phyloP scores from a whole-genome alignment of 2,113 vertebrate species.

The Dolichallabes microphthalmus region DNA sequence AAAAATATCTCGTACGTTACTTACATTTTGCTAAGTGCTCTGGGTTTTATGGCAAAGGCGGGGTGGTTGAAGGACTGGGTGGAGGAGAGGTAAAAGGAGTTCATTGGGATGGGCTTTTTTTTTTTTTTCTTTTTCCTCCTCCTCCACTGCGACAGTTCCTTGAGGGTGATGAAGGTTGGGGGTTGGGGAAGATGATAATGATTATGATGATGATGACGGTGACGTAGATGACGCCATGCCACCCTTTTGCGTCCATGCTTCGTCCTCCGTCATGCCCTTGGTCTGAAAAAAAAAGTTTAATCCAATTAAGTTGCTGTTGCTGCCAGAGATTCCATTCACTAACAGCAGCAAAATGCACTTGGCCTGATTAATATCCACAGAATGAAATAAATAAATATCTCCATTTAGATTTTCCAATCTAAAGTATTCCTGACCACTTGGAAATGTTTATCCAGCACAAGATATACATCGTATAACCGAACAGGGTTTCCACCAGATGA shows the following conservation, averaged over 20 bases:
- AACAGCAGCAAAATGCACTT: conserved; percentile 69
- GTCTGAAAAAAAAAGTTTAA: conserved; percentile 62
- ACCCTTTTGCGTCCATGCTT: conserved; percentile 23
- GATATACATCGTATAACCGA: neutral
- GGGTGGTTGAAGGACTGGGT: conserved; percentile 44
- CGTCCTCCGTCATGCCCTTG: conserved; percentile 71
- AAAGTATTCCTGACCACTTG: conserved; percentile 36
- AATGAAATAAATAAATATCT: conserved; percentile 50
- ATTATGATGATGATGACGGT: neutral
- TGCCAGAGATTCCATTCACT: conserved; percentile 62
- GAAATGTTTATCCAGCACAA: conserved; percentile 50
- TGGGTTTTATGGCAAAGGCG: conserved; percentile 55
- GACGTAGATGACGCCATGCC: conserved; percentile 38
- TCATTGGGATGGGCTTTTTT: conserved; percentile 38
- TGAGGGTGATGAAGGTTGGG: conserved; percentile 7
- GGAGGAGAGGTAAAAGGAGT: conserved; percentile 26
- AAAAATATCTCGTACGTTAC: conserved; percentile 71
- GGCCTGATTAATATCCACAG: conserved; percentile 73
- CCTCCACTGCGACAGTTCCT: conserved; percentile 35
- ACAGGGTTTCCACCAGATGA: neutral
- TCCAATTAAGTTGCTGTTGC: conserved; percentile 63
- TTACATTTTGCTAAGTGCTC: conserved; percentile 74
- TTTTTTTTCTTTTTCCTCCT: neutral
- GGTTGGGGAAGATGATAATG: conserved; percentile 24
- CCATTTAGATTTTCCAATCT: conserved; percentile 44